Evolutionary conservation across 2,113 vertebrate genomes (phyloP), one percentile per base, ranked within the genome.

Genomic region (Tursiops truncatus): DNA sequence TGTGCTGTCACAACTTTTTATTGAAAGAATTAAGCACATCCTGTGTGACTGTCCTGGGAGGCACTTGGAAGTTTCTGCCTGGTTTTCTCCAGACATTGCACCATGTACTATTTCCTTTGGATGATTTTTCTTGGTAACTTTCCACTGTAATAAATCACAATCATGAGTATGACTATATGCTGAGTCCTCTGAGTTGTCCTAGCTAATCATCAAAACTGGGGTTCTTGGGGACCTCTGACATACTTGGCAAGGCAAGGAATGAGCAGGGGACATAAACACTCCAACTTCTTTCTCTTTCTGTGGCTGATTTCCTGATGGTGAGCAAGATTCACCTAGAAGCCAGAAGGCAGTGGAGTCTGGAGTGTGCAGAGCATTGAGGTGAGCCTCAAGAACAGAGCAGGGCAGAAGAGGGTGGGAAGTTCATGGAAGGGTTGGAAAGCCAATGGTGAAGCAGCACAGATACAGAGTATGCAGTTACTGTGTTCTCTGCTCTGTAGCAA

Each of bases 371-470:
- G 17, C 56, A 14, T 2, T 5, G 9, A 65, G 56, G 58, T 31
- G 15, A 44, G 26, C 31, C 15, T 38, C 33, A 13, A 3, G 33
- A 36, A 14, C 8, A 36, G 12, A 5, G 12, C 2, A 26, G 63
- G 50, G 25, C 13, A 41, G 63, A 53, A 33, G 25, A 79, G 71
- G 1, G 67, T 23, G 15, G 12, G 9, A 3, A n/a, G 63, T 31
- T 26, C 17, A 33, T 0, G 11, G 5, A 36, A 23, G 26, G 13
- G 4, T 23, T 44, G 38, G 25, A 20, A 50, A n/a, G 15, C 8
- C 12, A 25, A 10, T 23, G 62, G 14, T 1, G 0, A 38, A 33
- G 8, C 1, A 8, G 53, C 26, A 11, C 1, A 13, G 65, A 31
- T 5, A 7, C 44, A 63, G n/a, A 58, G 3, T 14, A 3, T 3